These are phyloP conservation scores for Saccostrea cuccullata DNA, from an alignment of 1,140 invertebrate species.

Conservation along the genomic window DNA sequence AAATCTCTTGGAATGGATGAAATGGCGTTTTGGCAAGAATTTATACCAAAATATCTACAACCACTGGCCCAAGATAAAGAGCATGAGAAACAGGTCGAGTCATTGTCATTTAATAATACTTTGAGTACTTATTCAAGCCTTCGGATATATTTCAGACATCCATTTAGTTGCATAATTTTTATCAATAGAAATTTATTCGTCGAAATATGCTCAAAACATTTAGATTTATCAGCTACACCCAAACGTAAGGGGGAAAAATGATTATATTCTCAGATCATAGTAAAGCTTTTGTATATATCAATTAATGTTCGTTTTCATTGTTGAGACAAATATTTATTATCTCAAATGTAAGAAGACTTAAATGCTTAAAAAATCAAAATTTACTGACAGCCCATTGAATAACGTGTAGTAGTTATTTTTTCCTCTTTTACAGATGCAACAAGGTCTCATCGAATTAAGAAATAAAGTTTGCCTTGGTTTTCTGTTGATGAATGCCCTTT, in stretches of 20 bases:
- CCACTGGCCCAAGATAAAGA: constrained; percentile 68
- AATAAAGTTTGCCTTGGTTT: constrained; percentile 85
- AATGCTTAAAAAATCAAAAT: no score
- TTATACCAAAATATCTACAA: constrained; percentile 71
- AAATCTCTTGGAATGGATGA: constrained; percentile 83
- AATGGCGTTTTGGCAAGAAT: constrained; percentile 68
- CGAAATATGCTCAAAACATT: not conserved
- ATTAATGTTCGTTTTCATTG: no score
- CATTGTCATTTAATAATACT: not conserved
- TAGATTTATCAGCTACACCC: no score
- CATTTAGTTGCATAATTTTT: not conserved
- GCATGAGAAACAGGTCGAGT: constrained; percentile 64
- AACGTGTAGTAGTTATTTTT: not conserved
- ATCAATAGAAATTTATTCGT: not conserved
- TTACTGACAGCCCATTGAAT: not conserved
- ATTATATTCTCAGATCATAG: no score
- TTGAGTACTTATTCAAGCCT: no score
- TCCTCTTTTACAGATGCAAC: constrained; percentile 78
- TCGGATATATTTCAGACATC: no score
- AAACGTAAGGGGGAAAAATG: no score
- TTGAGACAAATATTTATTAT: no score
- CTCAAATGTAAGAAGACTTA: no score
- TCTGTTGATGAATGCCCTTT: constrained; percentile 74
- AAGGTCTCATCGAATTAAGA: constrained; percentile 93
- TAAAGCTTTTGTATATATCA: no score